Percentiles rank a stretch among this genome's conserved stretches.
Conservation (phyloP, 2,797 vertebrate genomes). For the Enteromius mattozi region DNA sequence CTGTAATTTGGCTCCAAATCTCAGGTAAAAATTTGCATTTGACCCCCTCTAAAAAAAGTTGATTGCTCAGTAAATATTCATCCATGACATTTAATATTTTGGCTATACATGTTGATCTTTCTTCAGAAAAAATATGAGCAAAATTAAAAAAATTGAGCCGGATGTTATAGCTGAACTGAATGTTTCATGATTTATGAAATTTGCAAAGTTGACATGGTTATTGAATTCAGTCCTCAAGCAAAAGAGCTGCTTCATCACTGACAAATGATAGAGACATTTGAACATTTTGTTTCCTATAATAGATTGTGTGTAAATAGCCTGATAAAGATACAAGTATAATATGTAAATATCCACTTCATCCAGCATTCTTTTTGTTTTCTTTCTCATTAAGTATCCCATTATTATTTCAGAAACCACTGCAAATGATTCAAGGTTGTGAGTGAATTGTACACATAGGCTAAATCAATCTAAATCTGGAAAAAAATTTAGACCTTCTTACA, state of each 20-base stretch:
- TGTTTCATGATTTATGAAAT: too few relatives aligned
- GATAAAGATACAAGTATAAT: too few relatives aligned
- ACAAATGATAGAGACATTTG: background rate
- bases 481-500: background rate
- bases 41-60: background rate
- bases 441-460: background rate
- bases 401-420: background rate
- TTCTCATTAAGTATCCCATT: background rate
- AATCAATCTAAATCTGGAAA: background rate
- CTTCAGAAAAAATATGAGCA: too few relatives aligned
- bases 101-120: too few relatives aligned
- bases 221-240: background rate
- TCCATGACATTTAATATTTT: too few relatives aligned
- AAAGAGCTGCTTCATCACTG: background rate
- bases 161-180: background rate
- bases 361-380: background rate
- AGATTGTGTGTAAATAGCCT: background rate
- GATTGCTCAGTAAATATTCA: too few relatives aligned
- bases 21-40: too few relatives aligned
- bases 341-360: background rate
- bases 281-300: background rate
- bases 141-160: too few relatives aligned
- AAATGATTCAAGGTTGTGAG: background rate
- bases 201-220: too few relatives aligned
- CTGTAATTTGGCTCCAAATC: too few relatives aligned